A percentile compares a stretch with the other conserved stretches of the same genome.
Evolutionary conservation across 2,888 invertebrate genomes (phyloP).

Genomic region (Tipula lateralis): DNA sequence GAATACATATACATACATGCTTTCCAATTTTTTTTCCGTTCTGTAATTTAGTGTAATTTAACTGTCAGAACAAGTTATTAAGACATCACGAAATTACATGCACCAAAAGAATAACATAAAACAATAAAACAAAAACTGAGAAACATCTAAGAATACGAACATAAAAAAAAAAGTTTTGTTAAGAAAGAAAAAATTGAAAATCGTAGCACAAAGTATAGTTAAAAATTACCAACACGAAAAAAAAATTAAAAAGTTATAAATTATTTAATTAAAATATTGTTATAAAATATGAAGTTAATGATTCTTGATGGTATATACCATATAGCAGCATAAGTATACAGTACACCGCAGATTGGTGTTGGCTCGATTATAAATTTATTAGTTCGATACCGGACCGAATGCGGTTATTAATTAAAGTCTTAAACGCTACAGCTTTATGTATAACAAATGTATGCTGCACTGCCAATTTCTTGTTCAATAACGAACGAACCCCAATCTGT

Average conservation of each 20-base stretch:
- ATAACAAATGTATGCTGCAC: neutral
- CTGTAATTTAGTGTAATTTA: constrained; percentile 38
- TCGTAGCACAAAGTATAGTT: neutral
- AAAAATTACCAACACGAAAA: neutral
- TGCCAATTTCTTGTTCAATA: neutral
- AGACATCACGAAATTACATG: constrained; percentile 35
- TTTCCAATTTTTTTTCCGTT: neutral
- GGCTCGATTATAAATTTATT: neutral
- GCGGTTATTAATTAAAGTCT: neutral
- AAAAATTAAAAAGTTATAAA: constrained; percentile 15
- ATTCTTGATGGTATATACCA: neutral
- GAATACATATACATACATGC: neutral
- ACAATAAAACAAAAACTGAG: neutral
- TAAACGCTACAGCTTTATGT: neutral
- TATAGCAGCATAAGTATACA: neutral
- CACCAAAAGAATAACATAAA: constrained; percentile 25
- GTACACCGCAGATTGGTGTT: neutral
- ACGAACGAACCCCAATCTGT: too few species aligned
- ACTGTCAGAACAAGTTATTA: constrained; percentile 38
- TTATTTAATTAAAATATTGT: constrained; percentile 24
- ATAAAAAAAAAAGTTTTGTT: neutral
- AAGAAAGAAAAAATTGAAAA: neutral
- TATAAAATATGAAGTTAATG: constrained; percentile 19
- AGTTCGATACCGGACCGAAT: neutral
- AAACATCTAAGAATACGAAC: constrained; percentile 9